A percentile compares a stretch with the other conserved stretches of the same genome.
phyloP scores from a whole-genome alignment of 2,797 vertebrate species.

The Gymnoscopelus braueri region DNA sequence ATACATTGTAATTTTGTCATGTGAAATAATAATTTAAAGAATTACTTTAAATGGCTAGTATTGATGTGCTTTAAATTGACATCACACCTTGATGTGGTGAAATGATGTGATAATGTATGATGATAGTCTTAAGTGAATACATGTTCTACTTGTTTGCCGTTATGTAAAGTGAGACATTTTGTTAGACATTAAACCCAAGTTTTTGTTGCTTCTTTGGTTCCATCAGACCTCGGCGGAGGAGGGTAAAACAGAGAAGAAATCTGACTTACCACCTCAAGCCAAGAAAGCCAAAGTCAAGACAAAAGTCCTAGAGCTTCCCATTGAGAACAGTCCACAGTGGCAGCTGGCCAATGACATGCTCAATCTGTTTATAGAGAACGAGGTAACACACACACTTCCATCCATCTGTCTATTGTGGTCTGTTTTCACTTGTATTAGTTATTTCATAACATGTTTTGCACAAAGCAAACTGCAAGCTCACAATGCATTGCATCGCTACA shows the following conservation, averaged over 20 bases:
- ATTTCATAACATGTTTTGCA: background rate
- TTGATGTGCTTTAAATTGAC: no score
- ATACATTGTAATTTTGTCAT: no score
- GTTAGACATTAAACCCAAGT: no score
- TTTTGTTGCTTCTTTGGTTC: background rate
- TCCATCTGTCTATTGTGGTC: background rate
- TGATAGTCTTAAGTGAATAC: no score
- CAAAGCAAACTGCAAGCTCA: background rate
- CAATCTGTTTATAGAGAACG: conserved; percentile 95
- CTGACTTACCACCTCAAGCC: conserved; percentile 94
- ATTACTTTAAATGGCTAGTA: no score
- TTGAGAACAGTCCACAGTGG: conserved; percentile 94
- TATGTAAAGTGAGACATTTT: no score
- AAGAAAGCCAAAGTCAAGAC: conserved; percentile 99
- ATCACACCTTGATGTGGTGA: no score
- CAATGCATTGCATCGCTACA: no score
- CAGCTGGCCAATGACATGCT: conserved; percentile 93
- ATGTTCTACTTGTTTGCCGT: no score
- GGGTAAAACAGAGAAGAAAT: conserved; percentile 92
- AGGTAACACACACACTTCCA: conserved; percentile 79
- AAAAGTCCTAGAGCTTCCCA: conserved; percentile 93
- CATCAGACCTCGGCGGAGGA: conserved; percentile 79
- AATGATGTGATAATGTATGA: no score
- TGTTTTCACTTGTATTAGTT: conserved; percentile 2
- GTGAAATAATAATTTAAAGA: no score